Evolutionary conservation across 2,888 invertebrate species (phyloP).

Genomic region (Hololepta plana): DNA sequence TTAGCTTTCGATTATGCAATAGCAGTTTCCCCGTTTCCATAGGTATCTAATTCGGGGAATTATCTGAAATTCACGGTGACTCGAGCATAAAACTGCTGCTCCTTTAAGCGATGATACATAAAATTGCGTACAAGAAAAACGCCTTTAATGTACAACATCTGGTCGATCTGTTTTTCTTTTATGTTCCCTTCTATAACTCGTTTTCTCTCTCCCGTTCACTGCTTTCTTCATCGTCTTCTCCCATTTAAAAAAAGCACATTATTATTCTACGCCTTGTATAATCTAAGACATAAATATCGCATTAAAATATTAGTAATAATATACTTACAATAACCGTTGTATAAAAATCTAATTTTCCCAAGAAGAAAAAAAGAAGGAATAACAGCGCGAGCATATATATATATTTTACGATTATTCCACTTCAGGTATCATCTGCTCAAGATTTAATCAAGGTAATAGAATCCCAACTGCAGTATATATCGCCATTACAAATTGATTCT

Average conservation of each 20-base stretch:
- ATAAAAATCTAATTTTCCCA: no score
- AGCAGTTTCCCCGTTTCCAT: conserved; percentile 7
- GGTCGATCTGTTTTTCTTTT: conserved; percentile 11
- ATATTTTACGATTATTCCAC: conserved; percentile 1
- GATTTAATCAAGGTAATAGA: conserved; percentile 17
- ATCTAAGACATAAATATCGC: conserved; percentile 9
- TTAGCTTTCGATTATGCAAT: conserved; percentile 16
- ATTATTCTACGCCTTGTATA: conserved; percentile 7
- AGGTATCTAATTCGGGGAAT: conserved; percentile 10
- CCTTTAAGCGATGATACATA: conserved; percentile 10
- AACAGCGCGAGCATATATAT: no score
- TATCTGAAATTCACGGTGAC: conserved; percentile 9
- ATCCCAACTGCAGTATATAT: conserved; percentile 11
- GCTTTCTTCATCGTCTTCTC: no score
- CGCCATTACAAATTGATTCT: conserved; percentile 16
- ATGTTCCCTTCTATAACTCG: no score
- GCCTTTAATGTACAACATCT: conserved; percentile 11
- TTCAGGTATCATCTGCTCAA: conserved; percentile 9
- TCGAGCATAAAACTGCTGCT: conserved; percentile 9
- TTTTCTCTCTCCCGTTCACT: no score
- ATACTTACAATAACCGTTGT: no score
- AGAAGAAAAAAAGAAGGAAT: no score
- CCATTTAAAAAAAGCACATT: no score
- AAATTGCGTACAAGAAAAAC: conserved; percentile 11
- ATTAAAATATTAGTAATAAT: conserved; percentile 10